Conservation (phyloP, 2,888 invertebrate species). For the Chrysolina americana region DNA sequence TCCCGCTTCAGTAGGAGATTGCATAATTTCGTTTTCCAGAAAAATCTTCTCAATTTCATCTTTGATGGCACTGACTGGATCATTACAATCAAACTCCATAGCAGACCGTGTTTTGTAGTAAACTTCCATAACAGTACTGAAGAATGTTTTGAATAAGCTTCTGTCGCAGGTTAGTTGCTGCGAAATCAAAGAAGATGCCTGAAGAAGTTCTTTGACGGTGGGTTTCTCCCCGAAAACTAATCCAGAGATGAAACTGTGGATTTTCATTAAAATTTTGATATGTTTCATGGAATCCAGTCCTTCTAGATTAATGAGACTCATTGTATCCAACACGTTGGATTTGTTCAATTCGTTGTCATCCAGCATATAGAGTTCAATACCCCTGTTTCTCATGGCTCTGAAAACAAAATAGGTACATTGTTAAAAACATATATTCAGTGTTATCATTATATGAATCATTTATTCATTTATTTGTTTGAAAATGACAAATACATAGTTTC, state of each 20-base stretch:
- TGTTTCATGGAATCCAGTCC: slow-evolving; percentile 63
- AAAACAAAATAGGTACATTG: slow-evolving; percentile 54
- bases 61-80: slow-evolving; percentile 71
- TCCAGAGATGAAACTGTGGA: slow-evolving; percentile 69
- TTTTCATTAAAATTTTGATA: slow-evolving; percentile 66
- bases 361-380: slow-evolving; percentile 87
- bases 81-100: slow-evolving; percentile 64
- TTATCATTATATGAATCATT: background rate
- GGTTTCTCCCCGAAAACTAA: slow-evolving; percentile 75
- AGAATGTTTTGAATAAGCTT: slow-evolving; percentile 71
- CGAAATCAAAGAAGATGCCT: slow-evolving; percentile 76
- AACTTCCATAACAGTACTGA: slow-evolving; percentile 76
- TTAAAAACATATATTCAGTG: background rate
- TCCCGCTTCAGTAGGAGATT: background rate
- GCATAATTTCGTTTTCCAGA: slow-evolving; percentile 16
- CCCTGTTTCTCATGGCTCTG: slow-evolving; percentile 98
- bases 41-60: slow-evolving; percentile 66
- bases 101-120: slow-evolving; percentile 70
- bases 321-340: slow-evolving; percentile 69
- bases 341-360: slow-evolving; percentile 59
- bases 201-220: slow-evolving; percentile 76
- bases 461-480: too few species aligned
- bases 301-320: slow-evolving; percentile 71
- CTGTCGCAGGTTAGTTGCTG: slow-evolving; percentile 73
- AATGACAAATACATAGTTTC: too few species aligned